Conservation (phyloP, 2,113 vertebrate genomes). For the Antigone vipio region DNA sequence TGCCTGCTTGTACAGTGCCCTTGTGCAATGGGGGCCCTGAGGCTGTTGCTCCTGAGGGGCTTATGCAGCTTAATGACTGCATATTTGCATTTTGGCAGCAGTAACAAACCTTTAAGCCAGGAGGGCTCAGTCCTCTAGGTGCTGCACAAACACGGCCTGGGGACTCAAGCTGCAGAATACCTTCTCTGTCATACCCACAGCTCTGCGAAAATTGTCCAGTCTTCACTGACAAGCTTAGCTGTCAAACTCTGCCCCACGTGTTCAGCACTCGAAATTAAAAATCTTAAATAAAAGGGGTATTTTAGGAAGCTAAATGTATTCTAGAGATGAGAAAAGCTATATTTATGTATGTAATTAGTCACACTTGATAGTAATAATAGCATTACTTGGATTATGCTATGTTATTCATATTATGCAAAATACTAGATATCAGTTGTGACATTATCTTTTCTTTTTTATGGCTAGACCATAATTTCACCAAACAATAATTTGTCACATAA, state of each 20-base stretch:
- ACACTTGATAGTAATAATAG: constrained; percentile 28
- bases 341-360: constrained; percentile 55
- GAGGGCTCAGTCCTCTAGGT: neutral
- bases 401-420: constrained; percentile 52
- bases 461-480: constrained; percentile 8
- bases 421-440: neutral
- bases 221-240: neutral
- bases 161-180: neutral
- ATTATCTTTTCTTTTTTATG: neutral
- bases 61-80: neutral
- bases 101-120: neutral
- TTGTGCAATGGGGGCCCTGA: neutral
- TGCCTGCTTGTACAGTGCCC: neutral
- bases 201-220: neutral
- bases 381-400: constrained; percentile 8
- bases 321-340: constrained; percentile 8
- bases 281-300: constrained; percentile 24
- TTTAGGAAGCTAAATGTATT: constrained; percentile 47
- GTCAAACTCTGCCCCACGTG: neutral
- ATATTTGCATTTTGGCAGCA: neutral
- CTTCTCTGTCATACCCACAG: neutral
- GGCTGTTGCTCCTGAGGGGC: neutral
- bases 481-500: neutral
- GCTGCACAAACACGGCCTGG: neutral
- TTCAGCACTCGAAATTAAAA: constrained; percentile 19